These are phyloP conservation scores for Achatina immaculata DNA, from an alignment of 1,140 invertebrate species.

Conservation along the genomic window DNA sequence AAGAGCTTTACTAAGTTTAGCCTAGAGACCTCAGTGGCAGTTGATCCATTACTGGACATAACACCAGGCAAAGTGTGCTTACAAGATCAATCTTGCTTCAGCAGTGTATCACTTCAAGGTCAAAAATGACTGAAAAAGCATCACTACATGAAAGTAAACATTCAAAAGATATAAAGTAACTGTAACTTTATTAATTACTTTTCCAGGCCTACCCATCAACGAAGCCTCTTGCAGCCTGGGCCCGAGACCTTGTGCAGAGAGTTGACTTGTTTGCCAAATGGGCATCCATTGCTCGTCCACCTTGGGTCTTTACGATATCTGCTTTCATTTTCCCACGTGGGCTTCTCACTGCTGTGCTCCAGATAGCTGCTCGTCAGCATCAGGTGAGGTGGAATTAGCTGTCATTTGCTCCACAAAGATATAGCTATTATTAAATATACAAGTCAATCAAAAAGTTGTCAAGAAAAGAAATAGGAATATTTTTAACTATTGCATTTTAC, in stretches of 20 bases:
- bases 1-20: too few species aligned
- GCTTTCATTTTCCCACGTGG: constrained; percentile 72
- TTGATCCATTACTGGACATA: too few species aligned
- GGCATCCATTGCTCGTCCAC: constrained; percentile 81
- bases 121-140: too few species aligned
- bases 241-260: constrained; percentile 81
- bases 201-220: constrained; percentile 81
- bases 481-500: too few species aligned
- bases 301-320: constrained; percentile 80
- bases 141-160: too few species aligned
- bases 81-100: too few species aligned
- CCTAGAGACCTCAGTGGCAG: too few species aligned
- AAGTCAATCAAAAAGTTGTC: not conserved
- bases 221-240: constrained; percentile 86
- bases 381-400: too few species aligned
- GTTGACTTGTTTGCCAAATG: constrained; percentile 82
- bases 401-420: too few species aligned
- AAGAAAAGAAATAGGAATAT: not conserved
- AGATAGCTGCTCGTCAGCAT: constrained; percentile 70
- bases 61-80: too few species aligned
- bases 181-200: not conserved
- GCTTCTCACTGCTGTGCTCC: constrained; percentile 71
- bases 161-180: too few species aligned
- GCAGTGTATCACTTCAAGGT: too few species aligned
- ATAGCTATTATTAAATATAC: not conserved